A percentile compares a stretch with the other conserved stretches of the same genome.
Conservation (phyloP, 2,888 invertebrate genomes). For the Lysandra coridon region DNA sequence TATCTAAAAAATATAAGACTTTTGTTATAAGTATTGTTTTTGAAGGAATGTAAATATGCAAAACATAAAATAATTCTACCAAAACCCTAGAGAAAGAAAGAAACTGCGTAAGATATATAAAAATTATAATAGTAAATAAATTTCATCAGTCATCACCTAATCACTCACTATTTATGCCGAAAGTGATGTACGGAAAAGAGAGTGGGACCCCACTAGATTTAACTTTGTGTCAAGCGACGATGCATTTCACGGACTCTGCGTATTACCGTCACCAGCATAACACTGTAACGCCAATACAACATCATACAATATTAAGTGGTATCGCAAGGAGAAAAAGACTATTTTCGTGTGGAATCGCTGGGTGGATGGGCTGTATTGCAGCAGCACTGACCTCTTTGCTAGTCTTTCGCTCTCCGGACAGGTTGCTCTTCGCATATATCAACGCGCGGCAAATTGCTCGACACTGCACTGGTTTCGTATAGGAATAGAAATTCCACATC, state of each 20-base stretch:
- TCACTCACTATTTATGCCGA: background rate
- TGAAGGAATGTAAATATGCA: background rate
- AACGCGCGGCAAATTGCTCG: constrained; percentile 23
- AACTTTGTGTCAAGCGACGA: constrained; percentile 37
- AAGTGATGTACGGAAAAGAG: background rate
- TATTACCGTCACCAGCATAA: constrained; percentile 9
- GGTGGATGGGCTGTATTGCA: background rate
- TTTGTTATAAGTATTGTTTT: background rate
- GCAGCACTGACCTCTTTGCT: background rate
- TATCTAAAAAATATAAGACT: background rate
- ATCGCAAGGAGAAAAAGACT: background rate
- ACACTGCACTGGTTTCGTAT: constrained; percentile 27
- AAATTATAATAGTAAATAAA: background rate
- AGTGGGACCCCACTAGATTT: constrained; percentile 36
- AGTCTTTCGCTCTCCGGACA: constrained; percentile 28
- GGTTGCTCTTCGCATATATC: constrained; percentile 28
- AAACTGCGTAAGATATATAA: too few relatives aligned
- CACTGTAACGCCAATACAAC: background rate
- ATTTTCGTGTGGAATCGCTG: background rate
- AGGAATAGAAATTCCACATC: constrained; percentile 10
- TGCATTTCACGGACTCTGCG: constrained; percentile 39
- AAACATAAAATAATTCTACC: background rate
- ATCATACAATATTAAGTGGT: background rate
- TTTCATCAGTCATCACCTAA: background rate
- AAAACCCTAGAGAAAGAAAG: too few relatives aligned